A percentile compares a stretch with the other conserved stretches of the same genome.
phyloP scores from a whole-genome alignment of 2,888 invertebrate species.

The Arctia plantaginis region DNA sequence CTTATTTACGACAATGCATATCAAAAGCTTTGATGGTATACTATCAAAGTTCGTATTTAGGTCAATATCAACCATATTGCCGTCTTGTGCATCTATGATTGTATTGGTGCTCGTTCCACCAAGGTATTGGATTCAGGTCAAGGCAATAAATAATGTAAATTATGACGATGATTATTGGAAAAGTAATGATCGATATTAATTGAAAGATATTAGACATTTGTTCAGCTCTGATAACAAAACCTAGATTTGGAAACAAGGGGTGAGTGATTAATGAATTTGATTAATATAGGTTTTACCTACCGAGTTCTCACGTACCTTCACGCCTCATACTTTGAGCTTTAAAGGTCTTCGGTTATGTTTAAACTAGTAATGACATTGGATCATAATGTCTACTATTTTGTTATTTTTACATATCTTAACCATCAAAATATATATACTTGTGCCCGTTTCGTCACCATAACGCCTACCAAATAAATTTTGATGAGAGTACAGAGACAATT shows the following conservation, averaged over 20 bases:
- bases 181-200: conserved; percentile 22
- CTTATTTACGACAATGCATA: conserved; percentile 40
- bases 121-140: conserved; percentile 33
- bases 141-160: conserved; percentile 21
- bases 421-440: too few relatives aligned
- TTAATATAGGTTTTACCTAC: too few relatives aligned
- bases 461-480: too few relatives aligned
- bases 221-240: background rate
- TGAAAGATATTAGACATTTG: background rate
- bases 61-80: conserved; percentile 35
- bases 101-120: conserved; percentile 13
- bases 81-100: conserved; percentile 13
- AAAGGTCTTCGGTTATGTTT: too few relatives aligned
- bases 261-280: background rate
- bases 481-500: too few relatives aligned
- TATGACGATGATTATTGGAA: conserved; percentile 33
- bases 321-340: too few relatives aligned
- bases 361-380: too few relatives aligned
- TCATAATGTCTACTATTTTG: too few relatives aligned
- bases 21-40: conserved; percentile 26
- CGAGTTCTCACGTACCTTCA: too few relatives aligned
- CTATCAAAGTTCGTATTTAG: conserved; percentile 35
- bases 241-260: background rate
- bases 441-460: too few relatives aligned
- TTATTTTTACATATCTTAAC: too few relatives aligned